A percentile compares a stretch with the other conserved stretches of the same genome.
Evolutionary conservation across 1,140 invertebrate species (phyloP).

Genomic region (Fopius arisanus): DNA sequence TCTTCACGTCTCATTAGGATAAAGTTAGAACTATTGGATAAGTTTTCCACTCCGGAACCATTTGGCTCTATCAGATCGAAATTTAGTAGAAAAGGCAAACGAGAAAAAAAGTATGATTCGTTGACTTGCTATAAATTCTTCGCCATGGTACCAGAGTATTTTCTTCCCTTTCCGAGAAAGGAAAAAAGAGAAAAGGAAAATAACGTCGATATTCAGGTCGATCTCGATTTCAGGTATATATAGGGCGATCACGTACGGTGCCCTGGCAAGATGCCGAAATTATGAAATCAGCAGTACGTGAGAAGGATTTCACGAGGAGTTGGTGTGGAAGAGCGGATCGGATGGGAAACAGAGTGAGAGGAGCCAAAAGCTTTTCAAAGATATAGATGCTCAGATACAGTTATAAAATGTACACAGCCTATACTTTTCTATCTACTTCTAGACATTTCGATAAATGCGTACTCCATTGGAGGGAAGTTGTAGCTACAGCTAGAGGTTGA

Average conservation of each 20-base stretch:
- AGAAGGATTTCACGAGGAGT: slow-evolving; percentile 40
- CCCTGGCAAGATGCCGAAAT: slow-evolving; percentile 59
- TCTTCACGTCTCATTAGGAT: background rate
- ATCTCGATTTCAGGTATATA: slow-evolving; percentile 45
- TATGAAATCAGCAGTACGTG: slow-evolving; percentile 63
- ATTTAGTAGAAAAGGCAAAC: background rate
- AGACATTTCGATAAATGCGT: background rate
- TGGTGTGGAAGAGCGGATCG: background rate
- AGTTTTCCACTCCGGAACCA: background rate
- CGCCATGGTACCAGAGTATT: background rate
- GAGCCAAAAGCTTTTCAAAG: background rate
- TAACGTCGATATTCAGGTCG: slow-evolving; percentile 41
- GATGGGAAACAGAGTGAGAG: slow-evolving; percentile 7
- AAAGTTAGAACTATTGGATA: background rate
- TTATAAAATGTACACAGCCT: background rate
- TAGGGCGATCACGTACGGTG: slow-evolving; percentile 45
- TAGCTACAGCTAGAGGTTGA: too few relatives aligned
- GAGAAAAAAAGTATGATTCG: background rate
- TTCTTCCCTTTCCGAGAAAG: background rate
- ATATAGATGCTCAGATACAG: background rate
- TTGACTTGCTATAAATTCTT: slow-evolving; percentile 2
- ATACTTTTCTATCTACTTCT: background rate
- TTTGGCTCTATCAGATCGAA: background rate
- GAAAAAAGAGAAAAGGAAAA: slow-evolving; percentile 12
- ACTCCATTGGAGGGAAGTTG: background rate